Base-by-base conservation (phyloP, 2,888 invertebrate species). In the Strigamia maritima region DNA sequence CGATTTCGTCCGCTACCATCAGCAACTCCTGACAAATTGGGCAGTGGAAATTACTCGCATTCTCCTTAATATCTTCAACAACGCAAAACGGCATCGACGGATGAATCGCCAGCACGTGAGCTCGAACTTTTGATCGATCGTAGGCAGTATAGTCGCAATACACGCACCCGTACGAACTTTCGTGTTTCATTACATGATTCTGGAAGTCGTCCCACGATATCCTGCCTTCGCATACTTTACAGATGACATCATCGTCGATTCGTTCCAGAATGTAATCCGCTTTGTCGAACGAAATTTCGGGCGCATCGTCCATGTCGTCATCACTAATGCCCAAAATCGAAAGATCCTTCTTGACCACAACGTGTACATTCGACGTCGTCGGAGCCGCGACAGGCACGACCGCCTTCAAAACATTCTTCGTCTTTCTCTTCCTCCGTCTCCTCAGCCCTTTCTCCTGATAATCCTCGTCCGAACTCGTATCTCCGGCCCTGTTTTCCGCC, bases 161-260 rank as follows among this genome's bases (percentile, higher is more conserved):
- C 12, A 81, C 82, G 78, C 82, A 82, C 54, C 81, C 81, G 76
- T 81, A 81, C n/a, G 82, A 81, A 31, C 81, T 81, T n/a, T 81
- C 80, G 60, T 82, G 82, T 22, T 82, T 81, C 65, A 81, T 79
- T 7, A 80, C 81, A 65, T 82, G 82, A 77, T 82, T 82, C 40
- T 81, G 80, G 76, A 82, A 82, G 16, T 80, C 81, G 38, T 81
- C 80, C 28, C 79, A 79, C 6, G 78, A 70, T 6, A 81, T 80
- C 14, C 80, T 79, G 12, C 77, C 76, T 0, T 80, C 81, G 77
- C 82, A 82, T 7, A 79, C 79, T 28, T 76, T 80, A 35, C 80
- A 80, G 24, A 79, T 76, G 19, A 80, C 75, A 10, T 75, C 49
- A 14, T 80, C 79, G 4, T 78, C 80, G 16, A 76, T 35, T 10